Conservation (phyloP, 2,113 vertebrate genomes). For the Erythrolamprus reginae region DNA sequence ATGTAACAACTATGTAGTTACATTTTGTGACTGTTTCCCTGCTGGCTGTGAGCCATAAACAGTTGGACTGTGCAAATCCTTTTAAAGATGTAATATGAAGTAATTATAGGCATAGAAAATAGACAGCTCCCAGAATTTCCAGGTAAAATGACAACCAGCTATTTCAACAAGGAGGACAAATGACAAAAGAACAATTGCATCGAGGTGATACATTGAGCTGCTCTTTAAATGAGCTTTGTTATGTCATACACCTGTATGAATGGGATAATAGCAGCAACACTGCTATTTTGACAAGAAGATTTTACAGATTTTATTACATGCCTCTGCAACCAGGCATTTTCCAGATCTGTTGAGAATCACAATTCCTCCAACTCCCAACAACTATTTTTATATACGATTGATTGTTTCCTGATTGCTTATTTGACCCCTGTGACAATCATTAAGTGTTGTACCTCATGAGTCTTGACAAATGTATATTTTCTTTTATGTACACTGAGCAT, state of each 20-base stretch:
- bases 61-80: neutral
- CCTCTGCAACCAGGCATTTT: neutral
- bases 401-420: no score
- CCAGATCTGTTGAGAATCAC: neutral
- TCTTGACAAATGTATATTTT: no score
- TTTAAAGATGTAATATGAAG: neutral
- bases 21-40: neutral
- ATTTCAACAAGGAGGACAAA: neutral
- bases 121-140: neutral
- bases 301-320: neutral
- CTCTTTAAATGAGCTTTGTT: neutral
- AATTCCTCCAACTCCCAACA: neutral
- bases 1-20: neutral
- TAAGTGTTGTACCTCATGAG: no score
- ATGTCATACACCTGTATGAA: neutral
- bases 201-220: neutral
- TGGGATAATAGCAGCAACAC: neutral
- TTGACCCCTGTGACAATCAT: no score
- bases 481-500: no score
- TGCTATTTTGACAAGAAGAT: neutral
- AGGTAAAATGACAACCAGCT: neutral
- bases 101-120: neutral
- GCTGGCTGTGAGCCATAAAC: neutral
- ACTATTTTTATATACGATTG: no score
- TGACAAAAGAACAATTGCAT: neutral